These are phyloP conservation scores for Thereuonema tuberculata DNA, from an alignment of 1,140 invertebrate genomes.

Conservation along the genomic window DNA sequence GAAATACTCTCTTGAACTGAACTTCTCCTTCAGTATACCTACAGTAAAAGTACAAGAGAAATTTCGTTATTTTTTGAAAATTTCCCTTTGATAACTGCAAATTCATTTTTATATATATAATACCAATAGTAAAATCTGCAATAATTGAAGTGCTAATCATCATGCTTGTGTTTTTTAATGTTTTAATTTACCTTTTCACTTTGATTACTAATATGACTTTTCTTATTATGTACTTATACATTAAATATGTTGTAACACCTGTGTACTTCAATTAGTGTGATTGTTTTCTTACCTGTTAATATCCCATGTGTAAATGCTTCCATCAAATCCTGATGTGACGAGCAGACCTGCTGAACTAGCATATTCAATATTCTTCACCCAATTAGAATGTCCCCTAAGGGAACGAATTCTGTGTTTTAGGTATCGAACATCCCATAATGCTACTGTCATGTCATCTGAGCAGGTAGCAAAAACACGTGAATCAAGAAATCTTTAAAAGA, in stretches of 20 bases:
- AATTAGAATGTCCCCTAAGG: constrained; percentile 76
- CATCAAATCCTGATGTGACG: constrained; percentile 83
- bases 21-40: constrained; percentile 59
- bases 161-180: too few species aligned
- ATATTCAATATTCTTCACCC: constrained; percentile 95
- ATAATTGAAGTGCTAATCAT: too few species aligned
- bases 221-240: too few species aligned
- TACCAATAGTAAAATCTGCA: too few species aligned
- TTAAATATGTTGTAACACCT: too few species aligned
- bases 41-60: constrained; percentile 5
- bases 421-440: constrained; percentile 79
- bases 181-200: too few species aligned
- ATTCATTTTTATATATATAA: too few species aligned
- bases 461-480: constrained; percentile 78
- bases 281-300: constrained; percentile 72
- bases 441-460: constrained; percentile 83
- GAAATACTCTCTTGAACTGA: constrained; percentile 65
- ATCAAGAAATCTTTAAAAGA: constrained; percentile 60
- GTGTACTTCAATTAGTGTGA: too few species aligned
- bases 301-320: constrained; percentile 87
- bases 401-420: constrained; percentile 58
- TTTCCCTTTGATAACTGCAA: too few species aligned
- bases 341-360: constrained; percentile 68
- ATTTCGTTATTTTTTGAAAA: too few species aligned
- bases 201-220: too few species aligned